Evolutionary conservation across 2,113 vertebrate species (phyloP).

Genomic region (Chaetura pelagica): DNA sequence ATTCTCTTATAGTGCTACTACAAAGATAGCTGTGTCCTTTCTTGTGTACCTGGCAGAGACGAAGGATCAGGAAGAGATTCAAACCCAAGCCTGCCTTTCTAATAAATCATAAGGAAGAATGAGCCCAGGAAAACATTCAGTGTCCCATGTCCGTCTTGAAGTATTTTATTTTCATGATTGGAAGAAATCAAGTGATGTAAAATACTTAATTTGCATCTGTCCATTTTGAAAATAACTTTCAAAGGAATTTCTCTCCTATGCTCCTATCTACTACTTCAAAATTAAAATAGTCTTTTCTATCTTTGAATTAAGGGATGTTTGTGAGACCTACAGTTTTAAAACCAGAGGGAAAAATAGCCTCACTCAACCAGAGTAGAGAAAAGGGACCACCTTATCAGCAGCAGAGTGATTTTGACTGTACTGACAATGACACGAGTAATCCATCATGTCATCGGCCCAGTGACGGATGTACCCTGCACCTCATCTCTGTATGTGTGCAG

Average conservation of each 20-base stretch:
- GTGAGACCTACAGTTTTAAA: conserved; percentile 29
- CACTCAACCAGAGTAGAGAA: conserved; percentile 72
- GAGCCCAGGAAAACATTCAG: neutral
- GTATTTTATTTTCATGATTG: neutral
- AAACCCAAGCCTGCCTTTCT: neutral
- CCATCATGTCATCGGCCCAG: conserved; percentile 85
- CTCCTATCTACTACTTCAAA: neutral
- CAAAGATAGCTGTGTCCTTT: neutral
- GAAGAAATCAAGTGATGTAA: neutral
- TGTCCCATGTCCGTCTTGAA: neutral
- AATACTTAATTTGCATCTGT: neutral
- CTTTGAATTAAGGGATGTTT: conserved; percentile 22
- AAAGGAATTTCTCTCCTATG: neutral
- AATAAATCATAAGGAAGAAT: neutral
- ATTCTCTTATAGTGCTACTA: neutral
- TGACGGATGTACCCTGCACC: conserved; percentile 76
- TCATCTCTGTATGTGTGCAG: conserved; percentile 77
- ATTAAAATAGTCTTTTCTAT: conserved; percentile 20
- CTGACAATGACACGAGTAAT: conserved; percentile 85
- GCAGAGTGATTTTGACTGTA: conserved; percentile 81
- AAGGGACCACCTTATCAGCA: conserved; percentile 79
- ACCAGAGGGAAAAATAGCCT: conserved; percentile 57
- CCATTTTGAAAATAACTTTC: neutral
- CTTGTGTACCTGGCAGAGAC: neutral
- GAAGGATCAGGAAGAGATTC: neutral